Base-by-base conservation (phyloP, 1,140 invertebrate genomes). In the Atta cephalotes region DNA sequence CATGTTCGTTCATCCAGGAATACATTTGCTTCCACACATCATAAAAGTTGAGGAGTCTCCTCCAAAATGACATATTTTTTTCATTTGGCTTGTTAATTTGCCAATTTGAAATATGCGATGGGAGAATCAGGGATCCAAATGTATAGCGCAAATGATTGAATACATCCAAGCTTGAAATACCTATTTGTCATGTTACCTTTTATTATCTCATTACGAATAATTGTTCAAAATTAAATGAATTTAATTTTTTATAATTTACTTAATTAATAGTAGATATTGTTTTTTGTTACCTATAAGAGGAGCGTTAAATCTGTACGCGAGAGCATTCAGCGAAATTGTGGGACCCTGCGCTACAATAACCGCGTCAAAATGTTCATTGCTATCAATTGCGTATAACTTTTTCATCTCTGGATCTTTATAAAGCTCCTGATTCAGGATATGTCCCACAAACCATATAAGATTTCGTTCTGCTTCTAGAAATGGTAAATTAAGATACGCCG, bases 1-100 rank as follows among this genome's bases (percentile, higher is more conserved):
- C 3, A 9, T 53, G n/a, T 94, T 90, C 66, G 95, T 95, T 56
- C 63, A 76, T 18, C 88, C 79, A 79, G 5, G 25, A 0, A 60
- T 87, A 74, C 1, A 91, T 31, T 3, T 72, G 58, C 1, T 10
- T 25, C 89, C 87, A 85, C 6, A 71, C 25, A 14, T 58, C 16
- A 9, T 51, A 35, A 53, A 87, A 91, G 39, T 88, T 89, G 18
- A 66, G 70, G 9, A 89, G n/a, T 78, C 87, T 81, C 2, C 79
- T 28, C 77, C 81, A 90, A 62, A 91, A 88, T 18, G 90, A 72
- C 35, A 91, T 58, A 25, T 86, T 62, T 0, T 9, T 16, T 66
- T 86, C 6, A 16, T 9, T 1, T n/a, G 56, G 28, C 7, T 25
- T 62, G 9, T 72, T 16, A 3, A 53, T 3, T 71, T 92, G 85